A percentile compares a stretch with the other conserved stretches of the same genome.
Evolutionary conservation across 2,888 invertebrate species (phyloP).

Genomic region (Dasypolia templi): DNA sequence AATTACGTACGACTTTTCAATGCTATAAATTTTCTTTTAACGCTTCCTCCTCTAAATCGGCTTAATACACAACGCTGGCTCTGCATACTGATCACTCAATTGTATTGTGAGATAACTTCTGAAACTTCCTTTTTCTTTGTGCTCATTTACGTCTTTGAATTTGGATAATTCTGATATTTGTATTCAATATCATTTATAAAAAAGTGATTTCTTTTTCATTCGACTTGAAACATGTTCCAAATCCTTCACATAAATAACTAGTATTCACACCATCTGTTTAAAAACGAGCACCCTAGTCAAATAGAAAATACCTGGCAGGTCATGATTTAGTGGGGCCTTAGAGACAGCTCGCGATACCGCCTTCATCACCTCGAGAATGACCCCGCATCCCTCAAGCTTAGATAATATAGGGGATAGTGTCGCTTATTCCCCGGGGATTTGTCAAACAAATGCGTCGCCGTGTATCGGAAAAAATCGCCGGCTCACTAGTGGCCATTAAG

Average conservation of each 20-base stretch:
- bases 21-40: slow-evolving; percentile 90
- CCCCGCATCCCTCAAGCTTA: slow-evolving; percentile 88
- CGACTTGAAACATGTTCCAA: slow-evolving; percentile 22
- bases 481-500: slow-evolving; percentile 88
- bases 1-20: slow-evolving; percentile 90
- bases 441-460: slow-evolving; percentile 89
- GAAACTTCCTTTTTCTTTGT: slow-evolving; percentile 70
- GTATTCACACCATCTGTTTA: slow-evolving; percentile 80
- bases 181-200: slow-evolving; percentile 42
- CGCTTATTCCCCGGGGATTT: slow-evolving; percentile 88
- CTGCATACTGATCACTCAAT: slow-evolving; percentile 86
- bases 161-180: slow-evolving; percentile 47
- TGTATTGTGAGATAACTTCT: slow-evolving; percentile 75
- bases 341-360: slow-evolving; percentile 85
- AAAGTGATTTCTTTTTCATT: slow-evolving; percentile 27
- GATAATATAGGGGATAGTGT: slow-evolving; percentile 88
- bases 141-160: slow-evolving; percentile 58
- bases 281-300: slow-evolving; percentile 75
- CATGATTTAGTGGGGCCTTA: slow-evolving; percentile 87
- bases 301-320: slow-evolving; percentile 83
- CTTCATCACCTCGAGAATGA: slow-evolving; percentile 89
- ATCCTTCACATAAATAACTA: slow-evolving; percentile 76
- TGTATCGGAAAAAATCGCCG: slow-evolving; percentile 89
- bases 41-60: slow-evolving; percentile 85
- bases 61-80: slow-evolving; percentile 86